Evolutionary conservation across 2,113 vertebrate species (phyloP).

Genomic region (Sebastes schlegelii): DNA sequence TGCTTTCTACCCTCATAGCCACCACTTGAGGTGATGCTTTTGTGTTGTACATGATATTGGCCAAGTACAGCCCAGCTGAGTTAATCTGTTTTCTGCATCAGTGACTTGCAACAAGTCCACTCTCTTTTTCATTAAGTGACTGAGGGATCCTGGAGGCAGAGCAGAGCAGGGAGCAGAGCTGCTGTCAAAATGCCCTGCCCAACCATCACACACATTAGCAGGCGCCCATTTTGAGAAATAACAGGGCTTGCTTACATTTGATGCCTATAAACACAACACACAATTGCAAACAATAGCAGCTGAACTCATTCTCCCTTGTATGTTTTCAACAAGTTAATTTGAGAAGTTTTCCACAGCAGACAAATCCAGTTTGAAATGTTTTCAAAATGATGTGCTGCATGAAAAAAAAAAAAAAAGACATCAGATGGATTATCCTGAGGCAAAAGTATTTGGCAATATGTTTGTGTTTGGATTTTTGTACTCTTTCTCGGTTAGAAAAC

Average conservation of each 20-base stretch:
- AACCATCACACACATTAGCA: constrained; percentile 55
- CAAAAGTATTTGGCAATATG: constrained; percentile 64
- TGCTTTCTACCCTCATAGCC: constrained; percentile 40
- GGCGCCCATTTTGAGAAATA: constrained; percentile 50
- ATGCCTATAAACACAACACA: constrained; percentile 21
- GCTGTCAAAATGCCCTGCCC: constrained; percentile 65
- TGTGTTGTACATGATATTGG: constrained; percentile 71
- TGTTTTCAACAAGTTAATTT: constrained; percentile 32
- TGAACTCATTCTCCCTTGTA: neutral
- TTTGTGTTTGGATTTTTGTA: constrained; percentile 38
- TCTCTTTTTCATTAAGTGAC: constrained; percentile 84
- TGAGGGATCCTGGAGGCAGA: constrained; percentile 71
- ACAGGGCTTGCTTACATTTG: constrained; percentile 43
- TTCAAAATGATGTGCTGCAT: constrained; percentile 31
- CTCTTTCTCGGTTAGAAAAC: constrained; percentile 42
- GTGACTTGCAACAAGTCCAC: constrained; percentile 82
- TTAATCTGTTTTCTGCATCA: constrained; percentile 86
- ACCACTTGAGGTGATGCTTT: constrained; percentile 59
- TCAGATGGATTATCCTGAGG: constrained; percentile 58
- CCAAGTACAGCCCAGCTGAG: constrained; percentile 71
- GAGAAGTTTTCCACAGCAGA: neutral
- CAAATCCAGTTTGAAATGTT: constrained; percentile 36
- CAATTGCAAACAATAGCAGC: constrained; percentile 2
- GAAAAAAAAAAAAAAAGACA: constrained; percentile 7
- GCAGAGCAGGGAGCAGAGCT: constrained; percentile 62